Evolutionary conservation across 2,113 vertebrate genomes (phyloP).

Genomic region (Murina feae): DNA sequence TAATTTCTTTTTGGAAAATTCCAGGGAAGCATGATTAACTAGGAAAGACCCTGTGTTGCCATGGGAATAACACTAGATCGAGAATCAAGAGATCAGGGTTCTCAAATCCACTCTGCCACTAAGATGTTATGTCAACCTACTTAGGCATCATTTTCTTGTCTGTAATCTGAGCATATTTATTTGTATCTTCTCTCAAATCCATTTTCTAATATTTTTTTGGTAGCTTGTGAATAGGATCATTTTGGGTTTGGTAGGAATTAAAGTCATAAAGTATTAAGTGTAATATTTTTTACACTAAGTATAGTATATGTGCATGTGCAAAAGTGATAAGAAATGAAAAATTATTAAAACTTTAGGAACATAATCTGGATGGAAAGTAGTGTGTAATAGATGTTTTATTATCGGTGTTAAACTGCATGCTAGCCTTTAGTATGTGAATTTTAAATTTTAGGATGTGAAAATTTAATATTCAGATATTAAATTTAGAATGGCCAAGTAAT

Average conservation of each 20-base stretch:
- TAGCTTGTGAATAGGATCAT: neutral
- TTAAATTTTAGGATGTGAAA: neutral
- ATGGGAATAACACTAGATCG: neutral
- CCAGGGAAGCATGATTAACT: neutral
- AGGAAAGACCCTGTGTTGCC: neutral
- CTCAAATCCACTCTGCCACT: neutral
- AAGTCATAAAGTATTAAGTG: neutral
- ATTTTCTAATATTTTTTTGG: conserved; percentile 5
- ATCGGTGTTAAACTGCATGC: neutral
- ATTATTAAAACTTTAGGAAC: conserved; percentile 1
- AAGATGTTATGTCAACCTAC: neutral
- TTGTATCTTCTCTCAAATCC: neutral
- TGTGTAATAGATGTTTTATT: neutral
- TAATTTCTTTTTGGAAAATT: conserved; percentile 17
- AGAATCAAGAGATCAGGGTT: neutral
- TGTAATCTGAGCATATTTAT: neutral
- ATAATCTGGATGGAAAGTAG: neutral
- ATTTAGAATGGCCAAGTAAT: neutral
- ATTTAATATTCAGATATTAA: neutral
- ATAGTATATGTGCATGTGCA: neutral
- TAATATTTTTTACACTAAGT: neutral
- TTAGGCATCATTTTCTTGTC: neutral
- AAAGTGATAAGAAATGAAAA: neutral
- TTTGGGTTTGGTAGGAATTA: neutral
- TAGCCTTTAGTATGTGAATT: neutral